Base-by-base conservation (phyloP, 2,888 invertebrate genomes). In the Acrobasis consociella region DNA sequence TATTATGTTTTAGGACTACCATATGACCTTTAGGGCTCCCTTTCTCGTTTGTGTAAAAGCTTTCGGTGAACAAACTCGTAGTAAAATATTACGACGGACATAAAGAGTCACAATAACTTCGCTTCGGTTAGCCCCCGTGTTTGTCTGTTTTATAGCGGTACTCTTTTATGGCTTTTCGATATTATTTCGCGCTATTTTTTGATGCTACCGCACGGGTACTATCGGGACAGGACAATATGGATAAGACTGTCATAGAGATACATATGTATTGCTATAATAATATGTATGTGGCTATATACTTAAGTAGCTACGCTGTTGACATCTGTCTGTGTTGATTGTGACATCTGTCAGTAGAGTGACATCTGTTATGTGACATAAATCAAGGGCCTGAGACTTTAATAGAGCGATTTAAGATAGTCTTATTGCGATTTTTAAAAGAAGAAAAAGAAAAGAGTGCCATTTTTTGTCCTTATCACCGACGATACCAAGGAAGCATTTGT, bases 91-190 rank as follows among this genome's bases (percentile, higher is more conserved):
- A 91, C 86, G 88, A 85, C 77, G 79, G 75, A 80, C 87, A 86
- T 91, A 90, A 91, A 91, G 77, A 77, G 74, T 77, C 76, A 91
- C 91, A 91, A 91, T 91, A 85, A 87, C 81, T 80, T 90, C 84
- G 87, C 74, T 82, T 79, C 89, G 91, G 89, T 91, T 91, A 90
- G 91, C 81, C 82, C 72, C 80, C 68, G 85, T 82, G 79, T 91
- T 90, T 90, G 91, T 91, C 86, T 88, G 86, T 85, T 91, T 90
- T 91, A 91, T 89, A 81, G 86, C 85, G 87, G 87, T 86, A 80
- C 85, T 77, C 80, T 77, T 90, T 91, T 91, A 91, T 86, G 74
- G 85, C 80, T 83, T 88, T 88, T 86, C 91, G 86, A 91, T 91
- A 91, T 91, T 90, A 91, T 91, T 89, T 90, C 85, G 85, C 86